A percentile compares a stretch with the other conserved stretches of the same genome.
Conservation (phyloP, 2,797 vertebrate genomes). For the Erethizon dorsatum region DNA sequence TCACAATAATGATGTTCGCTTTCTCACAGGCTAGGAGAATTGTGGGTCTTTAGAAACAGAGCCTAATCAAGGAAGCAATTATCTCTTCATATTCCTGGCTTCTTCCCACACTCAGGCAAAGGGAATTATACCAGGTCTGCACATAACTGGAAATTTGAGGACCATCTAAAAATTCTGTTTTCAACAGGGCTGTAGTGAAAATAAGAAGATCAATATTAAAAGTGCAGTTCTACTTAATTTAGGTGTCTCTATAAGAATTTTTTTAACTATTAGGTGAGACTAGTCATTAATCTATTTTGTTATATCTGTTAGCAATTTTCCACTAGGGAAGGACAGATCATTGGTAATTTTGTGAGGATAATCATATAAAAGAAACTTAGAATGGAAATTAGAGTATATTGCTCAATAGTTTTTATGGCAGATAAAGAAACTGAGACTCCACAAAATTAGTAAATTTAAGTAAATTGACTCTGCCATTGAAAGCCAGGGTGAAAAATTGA, state of each 20-base stretch:
- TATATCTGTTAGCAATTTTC: constrained; percentile 3
- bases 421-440: background rate
- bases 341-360: constrained; percentile 18
- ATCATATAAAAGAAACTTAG: background rate
- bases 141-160: background rate
- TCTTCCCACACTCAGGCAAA: background rate
- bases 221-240: constrained; percentile 47
- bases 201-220: constrained; percentile 22
- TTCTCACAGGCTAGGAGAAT: background rate
- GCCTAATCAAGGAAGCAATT: background rate
- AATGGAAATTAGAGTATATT: constrained; percentile 6
- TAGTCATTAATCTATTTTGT: constrained; percentile 37
- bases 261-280: background rate
- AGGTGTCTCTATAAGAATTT: background rate
- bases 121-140: background rate
- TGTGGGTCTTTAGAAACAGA: background rate
- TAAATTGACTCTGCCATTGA: background rate
- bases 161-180: background rate
- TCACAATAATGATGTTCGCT: background rate
- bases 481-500: background rate
- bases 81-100: background rate
- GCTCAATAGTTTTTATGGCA: background rate
- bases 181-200: background rate
- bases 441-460: constrained; percentile 3
- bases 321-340: background rate